Base-by-base conservation (phyloP, 1,140 invertebrate genomes). In the Euwallacea fornicatus region DNA sequence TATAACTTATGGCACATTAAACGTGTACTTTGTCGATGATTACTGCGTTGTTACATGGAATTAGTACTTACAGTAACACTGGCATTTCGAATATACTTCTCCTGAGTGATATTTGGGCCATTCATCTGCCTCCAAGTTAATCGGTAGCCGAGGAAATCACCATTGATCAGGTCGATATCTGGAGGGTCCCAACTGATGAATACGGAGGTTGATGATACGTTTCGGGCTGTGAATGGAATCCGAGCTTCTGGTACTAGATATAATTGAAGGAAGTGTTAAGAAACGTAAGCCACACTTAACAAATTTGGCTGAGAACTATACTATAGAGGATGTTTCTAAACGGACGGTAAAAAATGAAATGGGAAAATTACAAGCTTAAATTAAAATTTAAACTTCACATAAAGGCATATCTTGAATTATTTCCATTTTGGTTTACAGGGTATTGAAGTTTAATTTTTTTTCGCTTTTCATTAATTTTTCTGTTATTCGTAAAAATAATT, bases 81-180 rank as follows among this genome's bases (percentile, higher is more conserved):
- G 59, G 86, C 84, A 79, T 90, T 88, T 43, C 89, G 82, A 78
- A 90, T 87, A 80, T 88, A 89, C 81, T 89, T 87, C 81, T 89
- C 88, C 77, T 89, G 87, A 77, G 86, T 84, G 65, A 84, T 83
- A 60, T 87, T 84, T 16, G 83, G 78, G 71, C 82, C 83, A 77
- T 88, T 87, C 69, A 88, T 83, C 62, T 86, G 88, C 66, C 86
- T 82, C 82, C 89, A 91, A 50, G 88, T 85, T 64, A 92, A 88
- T 71, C 88, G 84, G 81, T 92, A 92, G 66, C 91, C 91, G 8
- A 91, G 83, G 81, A 92, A 92, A 81, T 92, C 90, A n/a, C 91
- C 91, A 76, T 91, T 86, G 77, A 92, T 89, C 60, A 89, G 89
- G 76, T 88, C 85, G 46, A 83, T 82, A 44, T 84, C 85, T 70